Conservation (phyloP, 2,113 vertebrate species). For the Dromas ardeola region DNA sequence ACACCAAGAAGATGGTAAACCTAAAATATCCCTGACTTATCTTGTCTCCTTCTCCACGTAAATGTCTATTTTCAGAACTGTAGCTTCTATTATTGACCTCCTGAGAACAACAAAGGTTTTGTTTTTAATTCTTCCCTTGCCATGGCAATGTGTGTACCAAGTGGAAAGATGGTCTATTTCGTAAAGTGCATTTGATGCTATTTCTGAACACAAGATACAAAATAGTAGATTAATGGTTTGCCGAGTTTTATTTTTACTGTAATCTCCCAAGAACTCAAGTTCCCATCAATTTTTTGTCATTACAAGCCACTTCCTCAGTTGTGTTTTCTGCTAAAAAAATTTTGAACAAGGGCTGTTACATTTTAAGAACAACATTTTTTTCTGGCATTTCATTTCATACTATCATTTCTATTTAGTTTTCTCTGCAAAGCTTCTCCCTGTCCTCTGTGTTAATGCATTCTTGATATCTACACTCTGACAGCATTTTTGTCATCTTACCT, state of each 20-base stretch:
- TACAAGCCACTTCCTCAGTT: neutral
- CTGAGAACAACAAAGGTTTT: neutral
- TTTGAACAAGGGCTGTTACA: neutral
- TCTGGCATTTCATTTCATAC: neutral
- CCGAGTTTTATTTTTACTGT: neutral
- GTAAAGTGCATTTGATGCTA: neutral
- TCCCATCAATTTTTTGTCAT: neutral
- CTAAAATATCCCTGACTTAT: neutral
- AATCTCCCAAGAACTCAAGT: neutral
- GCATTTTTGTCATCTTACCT: neutral
- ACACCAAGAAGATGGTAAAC: neutral
- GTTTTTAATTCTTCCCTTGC: neutral
- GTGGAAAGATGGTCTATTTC: neutral
- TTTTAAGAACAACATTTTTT: neutral
- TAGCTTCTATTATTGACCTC: conserved; percentile 16
- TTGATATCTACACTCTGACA: neutral
- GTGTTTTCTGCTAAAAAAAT: neutral
- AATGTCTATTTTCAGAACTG: conserved; percentile 6
- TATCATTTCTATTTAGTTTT: neutral
- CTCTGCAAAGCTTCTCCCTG: neutral
- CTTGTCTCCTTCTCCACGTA: neutral
- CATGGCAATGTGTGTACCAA: neutral
- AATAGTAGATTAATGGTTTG: neutral
- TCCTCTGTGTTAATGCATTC: neutral
- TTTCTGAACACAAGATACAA: neutral